Evolutionary conservation across 2,888 invertebrate species (phyloP), one percentile per base, ranked within the genome.

Genomic region (Mycogona germanica): DNA sequence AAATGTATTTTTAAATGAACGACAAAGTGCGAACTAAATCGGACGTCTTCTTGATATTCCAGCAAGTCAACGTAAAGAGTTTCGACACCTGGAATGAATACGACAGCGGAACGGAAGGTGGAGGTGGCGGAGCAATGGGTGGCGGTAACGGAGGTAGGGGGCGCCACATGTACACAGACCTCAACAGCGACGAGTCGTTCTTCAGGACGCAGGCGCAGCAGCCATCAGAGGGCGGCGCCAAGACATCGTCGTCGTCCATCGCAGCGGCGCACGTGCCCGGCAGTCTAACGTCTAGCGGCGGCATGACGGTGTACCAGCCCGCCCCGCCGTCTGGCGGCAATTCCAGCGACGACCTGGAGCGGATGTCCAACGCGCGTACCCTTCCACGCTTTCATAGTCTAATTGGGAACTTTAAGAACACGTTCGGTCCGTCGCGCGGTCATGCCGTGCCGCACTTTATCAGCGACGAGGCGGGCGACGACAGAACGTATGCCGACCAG

Each of bases 321-420:
- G n/a, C n/a, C n/a, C 9, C 6, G 21, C n/a, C n/a, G n/a, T 17
- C n/a, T 9, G 41, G 9, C 7, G n/a, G 41, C 21, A 40, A 17
- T 6, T 6, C 41, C 7, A 21, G 41, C 41, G 41, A 40, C n/a
- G 41, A 21, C 7, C 21, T 40, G 7, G 41, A 40, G n/a, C 6
- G 21, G n/a, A 40, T 40, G n/a, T 40, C 41, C 75, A 75, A 71
- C 72, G 73, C 75, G 72, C 77, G 86, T 86, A 77, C 78, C 70
- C 79, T 85, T 68, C 85, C 84, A 84, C 83, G 84, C 65, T 84
- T 85, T 69, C 86, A 85, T 23, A 47, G 29, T 23, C 30, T 47
- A 29, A 17, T 47, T 17, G 47, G 19, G 3, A 47, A 47, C n/a
- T 3, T 47, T 80, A 77, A 78, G 62, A 76, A 78, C 32, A 41